phyloP scores from a whole-genome alignment of 1,140 invertebrate species.

The Pinna nobilis region DNA sequence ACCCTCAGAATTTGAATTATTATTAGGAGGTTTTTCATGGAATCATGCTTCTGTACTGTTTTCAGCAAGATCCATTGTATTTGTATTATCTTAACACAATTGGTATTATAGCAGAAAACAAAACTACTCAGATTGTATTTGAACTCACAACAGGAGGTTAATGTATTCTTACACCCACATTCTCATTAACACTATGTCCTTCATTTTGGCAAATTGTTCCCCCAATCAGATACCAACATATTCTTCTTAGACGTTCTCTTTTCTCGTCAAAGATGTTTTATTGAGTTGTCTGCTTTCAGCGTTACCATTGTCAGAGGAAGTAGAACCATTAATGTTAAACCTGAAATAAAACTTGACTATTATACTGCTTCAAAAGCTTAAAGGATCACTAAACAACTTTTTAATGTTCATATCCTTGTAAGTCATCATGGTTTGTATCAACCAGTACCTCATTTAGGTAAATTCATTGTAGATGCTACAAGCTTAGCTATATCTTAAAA shows the following conservation, averaged over 20 bases:
- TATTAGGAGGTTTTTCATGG: not conserved
- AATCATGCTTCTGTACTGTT: conserved; percentile 7
- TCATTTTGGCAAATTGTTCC: not conserved
- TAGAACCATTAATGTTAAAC: not conserved
- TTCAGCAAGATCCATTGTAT: too few relatives aligned
- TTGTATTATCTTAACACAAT: too few relatives aligned
- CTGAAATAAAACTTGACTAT: not conserved
- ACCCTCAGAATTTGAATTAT: not conserved
- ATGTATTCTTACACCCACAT: not conserved
- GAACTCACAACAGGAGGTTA: conserved; percentile 3
- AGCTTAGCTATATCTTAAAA: too few relatives aligned
- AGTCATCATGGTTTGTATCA: conserved; percentile 3
- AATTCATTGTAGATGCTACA: too few relatives aligned
- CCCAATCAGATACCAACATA: not conserved
- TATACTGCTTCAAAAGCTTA: not conserved
- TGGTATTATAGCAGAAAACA: too few relatives aligned
- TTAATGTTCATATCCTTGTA: not conserved
- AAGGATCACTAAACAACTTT: not conserved
- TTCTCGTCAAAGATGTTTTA: not conserved
- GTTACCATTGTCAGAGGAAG: not conserved
- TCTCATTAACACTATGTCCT: not conserved
- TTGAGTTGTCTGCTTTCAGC: not conserved
- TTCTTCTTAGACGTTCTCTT: not conserved
- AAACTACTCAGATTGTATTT: not conserved
- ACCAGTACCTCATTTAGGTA: not conserved